Base-by-base conservation (phyloP, 1,140 invertebrate species). In the Heliothis virescens region DNA sequence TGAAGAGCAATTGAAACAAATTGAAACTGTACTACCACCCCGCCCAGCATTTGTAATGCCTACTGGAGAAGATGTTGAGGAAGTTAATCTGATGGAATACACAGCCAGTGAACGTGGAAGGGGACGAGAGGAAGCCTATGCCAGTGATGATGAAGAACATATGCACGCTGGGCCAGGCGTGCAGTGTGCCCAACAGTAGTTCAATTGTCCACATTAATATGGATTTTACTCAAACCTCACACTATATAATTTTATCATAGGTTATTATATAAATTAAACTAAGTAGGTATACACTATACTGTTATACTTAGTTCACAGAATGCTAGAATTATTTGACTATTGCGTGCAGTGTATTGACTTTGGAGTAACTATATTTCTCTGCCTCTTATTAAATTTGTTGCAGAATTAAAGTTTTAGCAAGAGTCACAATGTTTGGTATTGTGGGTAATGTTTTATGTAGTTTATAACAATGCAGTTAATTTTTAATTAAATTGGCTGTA, bases 41-140 rank as follows among this genome's bases (percentile, higher is more conserved):
- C 95, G 97, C 82, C 95, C 97, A 48, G 92, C 90, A 13, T 96
- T 97, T 90, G 95, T 95, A 41, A 96, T 97, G 94, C 97, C 97
- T 1, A 95, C 94, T 72, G 97, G 96, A 26, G 96, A 98, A 47
- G 95, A 97, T 88, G 97, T 98, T 0, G 98, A 98, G 91, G 97
- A 98, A 92, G 98, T 98, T 0, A 96, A 97, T 86, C 91, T 99
- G 87, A 95, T 96, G 84, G 97, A 98, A 74, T 98, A 96, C 87
- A 97, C 97, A 79, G 96, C 96, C 11, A 94, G 95, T 85, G 94
- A 93, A 82, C 82, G 90, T 86, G 79, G 90, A 57, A 77, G 94
- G 72, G 93, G 94, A 18, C 88, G 96, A 29, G 95, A 96, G 71
- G 96, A 97, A 85, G 96, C 96, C 0, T 97, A 97, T 91, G 96